Percentiles rank a stretch among this genome's conserved stretches.
phyloP scores from a whole-genome alignment of 2,888 invertebrate genomes.

The Electrophaes corylata region DNA sequence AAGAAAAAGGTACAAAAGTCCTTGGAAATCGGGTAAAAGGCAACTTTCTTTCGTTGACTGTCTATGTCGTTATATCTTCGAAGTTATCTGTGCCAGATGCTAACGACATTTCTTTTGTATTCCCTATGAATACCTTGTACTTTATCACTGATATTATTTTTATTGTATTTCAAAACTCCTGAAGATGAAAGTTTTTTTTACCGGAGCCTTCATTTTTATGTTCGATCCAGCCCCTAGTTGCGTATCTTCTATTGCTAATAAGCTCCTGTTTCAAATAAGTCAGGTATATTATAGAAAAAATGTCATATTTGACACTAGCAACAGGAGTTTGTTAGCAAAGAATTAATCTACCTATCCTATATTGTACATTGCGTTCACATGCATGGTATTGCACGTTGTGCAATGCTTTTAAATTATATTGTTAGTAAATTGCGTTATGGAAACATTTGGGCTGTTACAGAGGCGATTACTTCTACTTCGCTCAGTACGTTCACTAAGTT shows the following conservation, averaged over 20 bases:
- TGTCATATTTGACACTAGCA: no score
- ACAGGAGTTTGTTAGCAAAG: no score
- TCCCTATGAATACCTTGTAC: background rate
- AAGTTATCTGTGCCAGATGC: constrained; percentile 34
- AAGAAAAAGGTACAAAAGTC: constrained; percentile 26
- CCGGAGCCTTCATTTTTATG: no score
- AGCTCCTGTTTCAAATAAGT: no score
- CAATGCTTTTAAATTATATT: constrained; percentile 29
- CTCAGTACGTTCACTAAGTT: constrained; percentile 18
- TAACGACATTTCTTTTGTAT: constrained; percentile 25
- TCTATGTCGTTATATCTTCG: constrained; percentile 5
- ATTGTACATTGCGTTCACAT: background rate
- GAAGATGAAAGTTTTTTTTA: background rate
- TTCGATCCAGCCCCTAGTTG: no score
- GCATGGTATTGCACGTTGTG: constrained; percentile 9
- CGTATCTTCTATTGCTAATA: no score
- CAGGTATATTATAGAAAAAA: no score
- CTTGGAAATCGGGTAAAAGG: constrained; percentile 29
- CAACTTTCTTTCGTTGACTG: constrained; percentile 36
- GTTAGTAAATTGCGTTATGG: constrained; percentile 48
- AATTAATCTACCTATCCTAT: background rate
- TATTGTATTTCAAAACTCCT: background rate
- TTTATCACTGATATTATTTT: constrained; percentile 6
- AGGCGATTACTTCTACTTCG: constrained; percentile 46
- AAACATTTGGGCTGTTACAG: constrained; percentile 46